phyloP scores from a whole-genome alignment of 2,797 vertebrate genomes.

The Arctocebus calabarensis region DNA sequence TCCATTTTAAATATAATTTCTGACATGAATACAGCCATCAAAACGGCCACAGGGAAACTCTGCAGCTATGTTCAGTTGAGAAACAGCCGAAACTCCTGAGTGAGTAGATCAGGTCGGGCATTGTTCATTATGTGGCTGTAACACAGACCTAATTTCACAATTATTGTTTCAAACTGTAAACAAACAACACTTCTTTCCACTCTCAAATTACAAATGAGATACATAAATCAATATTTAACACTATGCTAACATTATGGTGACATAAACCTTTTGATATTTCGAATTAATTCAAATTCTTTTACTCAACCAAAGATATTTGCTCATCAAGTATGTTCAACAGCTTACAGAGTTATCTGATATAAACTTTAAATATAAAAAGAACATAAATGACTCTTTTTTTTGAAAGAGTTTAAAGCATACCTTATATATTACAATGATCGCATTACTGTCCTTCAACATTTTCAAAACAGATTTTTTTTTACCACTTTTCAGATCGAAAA shows the following conservation, averaged over 20 bases:
- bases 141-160: background rate
- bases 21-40: no score
- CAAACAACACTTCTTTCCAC: background rate
- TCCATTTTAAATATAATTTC: background rate
- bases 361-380: background rate
- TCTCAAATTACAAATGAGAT: background rate
- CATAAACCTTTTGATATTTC: background rate
- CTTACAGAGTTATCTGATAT: background rate
- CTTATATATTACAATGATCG: background rate
- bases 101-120: background rate
- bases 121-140: background rate
- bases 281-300: background rate
- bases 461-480: conserved; percentile 6
- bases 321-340: background rate
- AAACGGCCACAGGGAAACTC: background rate
- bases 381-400: background rate
- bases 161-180: background rate
- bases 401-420: background rate
- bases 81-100: fast-evolving
- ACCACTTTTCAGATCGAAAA: conserved; percentile 69
- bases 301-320: background rate
- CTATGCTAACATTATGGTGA: background rate
- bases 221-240: background rate
- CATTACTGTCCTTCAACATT: background rate
- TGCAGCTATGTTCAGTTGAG: background rate